phyloP scores from a whole-genome alignment of 2,797 vertebrate genomes.

The Chaunax sp. region DNA sequence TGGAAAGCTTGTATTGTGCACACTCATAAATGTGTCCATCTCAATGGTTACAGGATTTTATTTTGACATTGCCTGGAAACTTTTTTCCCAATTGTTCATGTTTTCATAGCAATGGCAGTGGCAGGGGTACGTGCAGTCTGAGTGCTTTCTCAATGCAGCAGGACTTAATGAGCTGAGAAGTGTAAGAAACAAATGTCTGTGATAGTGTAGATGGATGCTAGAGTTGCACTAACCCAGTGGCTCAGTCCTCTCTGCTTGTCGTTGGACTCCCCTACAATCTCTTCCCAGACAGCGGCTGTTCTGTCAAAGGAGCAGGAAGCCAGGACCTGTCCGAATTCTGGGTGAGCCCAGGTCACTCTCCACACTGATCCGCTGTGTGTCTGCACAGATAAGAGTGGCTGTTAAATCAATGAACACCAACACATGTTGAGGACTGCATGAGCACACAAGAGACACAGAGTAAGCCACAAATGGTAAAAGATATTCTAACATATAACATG shows the following conservation, averaged over 20 bases:
- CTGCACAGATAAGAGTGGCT: constrained; percentile 64
- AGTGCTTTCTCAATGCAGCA: background rate
- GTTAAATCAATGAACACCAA: background rate
- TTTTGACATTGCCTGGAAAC: no score
- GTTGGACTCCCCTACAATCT: constrained; percentile 99
- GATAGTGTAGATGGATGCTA: background rate
- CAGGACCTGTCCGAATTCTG: constrained; percentile 97
- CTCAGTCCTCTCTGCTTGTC: constrained; percentile 97
- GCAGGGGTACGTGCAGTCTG: no score
- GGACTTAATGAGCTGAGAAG: background rate
- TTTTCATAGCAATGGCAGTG: no score
- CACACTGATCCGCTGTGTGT: constrained; percentile 98
- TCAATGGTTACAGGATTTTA: no score
- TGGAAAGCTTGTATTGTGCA: no score
- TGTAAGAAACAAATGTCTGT: background rate
- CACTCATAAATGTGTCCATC: no score
- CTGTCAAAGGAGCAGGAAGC: constrained; percentile 97
- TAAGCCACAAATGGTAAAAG: background rate
- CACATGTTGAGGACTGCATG: background rate
- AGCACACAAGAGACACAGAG: background rate
- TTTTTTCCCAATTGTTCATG: no score
- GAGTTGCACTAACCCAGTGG: constrained; percentile 91
- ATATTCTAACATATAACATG: background rate
- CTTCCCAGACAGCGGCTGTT: constrained; percentile 98
- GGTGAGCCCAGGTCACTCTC: constrained; percentile 98